Base-by-base conservation (phyloP, 2,797 vertebrate species). In the Nannoperca australis region DNA sequence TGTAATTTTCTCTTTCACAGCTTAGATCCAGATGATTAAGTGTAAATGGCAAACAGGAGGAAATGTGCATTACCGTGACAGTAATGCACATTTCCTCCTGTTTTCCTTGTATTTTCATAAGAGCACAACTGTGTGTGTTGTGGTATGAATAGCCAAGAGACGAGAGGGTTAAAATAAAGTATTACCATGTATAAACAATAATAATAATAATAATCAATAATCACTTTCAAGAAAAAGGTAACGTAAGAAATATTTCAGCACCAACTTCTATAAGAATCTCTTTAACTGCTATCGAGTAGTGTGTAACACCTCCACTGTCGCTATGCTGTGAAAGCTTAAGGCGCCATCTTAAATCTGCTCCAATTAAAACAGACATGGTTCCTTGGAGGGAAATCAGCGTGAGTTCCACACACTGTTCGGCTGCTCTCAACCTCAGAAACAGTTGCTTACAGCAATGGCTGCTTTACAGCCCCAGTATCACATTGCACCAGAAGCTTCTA, bases 381-480 rank as follows among this genome's bases (percentile, higher is more conserved):
- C 62, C 36, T 45, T 74, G 38, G 51, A 44, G 60, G 6, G 18
- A 76, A 58, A 65, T 7, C 61, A 75, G 55, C 5, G 0, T 12
- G 61, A 77, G 70, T 58, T 74, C 72, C 83, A 79, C 81, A 69
- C 66, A 7, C 58, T 4, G 27, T 75, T 76, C 64, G 70, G 3
- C 30, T 13, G 20, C 62, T 73, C 79, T 89, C 76, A 55, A 12
- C 60, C 64, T 53, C 82, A 78, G 88, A 89, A 86, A 90, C 85
- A 68, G 85, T 88, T 72, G 56, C 66, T 59, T 38, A 81, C 67
- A 69, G 72, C 87, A 73, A 89, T 63, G 79, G 78, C 73, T 87
- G 81, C 79, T 94, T 95, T 92, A 91, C 81, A 82, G 85, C 87
- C 56, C 59, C 85, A 83, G 76, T 89, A 94, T 95, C 93, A 91